Base-by-base conservation (phyloP, 1,140 invertebrate species). In the Teleogryllus occipitalis region DNA sequence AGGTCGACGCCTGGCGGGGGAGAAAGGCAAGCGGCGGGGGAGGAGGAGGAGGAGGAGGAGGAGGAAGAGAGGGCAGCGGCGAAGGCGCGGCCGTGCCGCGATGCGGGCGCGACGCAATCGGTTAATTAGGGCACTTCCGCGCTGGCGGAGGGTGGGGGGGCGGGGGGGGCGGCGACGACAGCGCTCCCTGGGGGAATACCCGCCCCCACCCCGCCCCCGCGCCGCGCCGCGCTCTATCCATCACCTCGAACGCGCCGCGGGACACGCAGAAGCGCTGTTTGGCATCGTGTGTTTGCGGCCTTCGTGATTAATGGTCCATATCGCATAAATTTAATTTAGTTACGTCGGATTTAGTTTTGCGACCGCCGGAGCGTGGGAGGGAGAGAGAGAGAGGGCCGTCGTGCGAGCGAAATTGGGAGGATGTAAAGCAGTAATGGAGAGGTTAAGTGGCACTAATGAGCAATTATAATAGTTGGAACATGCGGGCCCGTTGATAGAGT, bases 281-380 rank as follows among this genome's bases (percentile, higher is more conserved):
- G 54, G 54, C 54, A 65, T 65, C 54, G 54, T 65, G 10, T 65
- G 54, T 65, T 65, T 65, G 54, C 54, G 54, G 27, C 54, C 10
- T 14, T 65, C 10, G 54, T 65, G 54, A 65, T 65, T 65, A 65
- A 65, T 65, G 54, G 54, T 65, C 18, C 54, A 65, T 65, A 65
- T 65, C 54, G 54, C 54, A 65, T 65, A 65, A 65, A 65, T 65
- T 65, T 65, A 65, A 65, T 65, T 65, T 65, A 65, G 54, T 65
- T 65, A 65, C 54, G 27, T 65, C 54, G 54, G 54, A 65, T 65
- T 65, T 65, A 65, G 54, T 65, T 65, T 65, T 65, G 54, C 54
- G 54, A 18, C 10, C 54, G 54, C 10, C 10, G 10, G 54, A 10
- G 54, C 54, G 54, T 65, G 10, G 1, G 54, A 54, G 8, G 8